Conservation (phyloP, 2,888 invertebrate genomes). For the Tetragnatha montana region DNA sequence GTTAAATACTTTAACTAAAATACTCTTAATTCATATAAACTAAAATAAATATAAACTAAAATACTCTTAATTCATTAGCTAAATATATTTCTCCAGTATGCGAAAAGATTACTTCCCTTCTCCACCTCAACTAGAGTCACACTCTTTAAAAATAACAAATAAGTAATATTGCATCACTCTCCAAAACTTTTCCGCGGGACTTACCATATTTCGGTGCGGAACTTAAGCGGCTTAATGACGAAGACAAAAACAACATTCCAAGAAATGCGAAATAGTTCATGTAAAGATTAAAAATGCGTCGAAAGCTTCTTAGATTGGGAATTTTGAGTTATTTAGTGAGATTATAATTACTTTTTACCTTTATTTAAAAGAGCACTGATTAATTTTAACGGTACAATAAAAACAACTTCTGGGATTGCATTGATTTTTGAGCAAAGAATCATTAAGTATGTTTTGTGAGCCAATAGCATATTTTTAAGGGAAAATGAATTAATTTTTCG, state of each 20-base stretch:
- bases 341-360: slow-evolving; percentile 12
- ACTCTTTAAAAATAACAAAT: background rate
- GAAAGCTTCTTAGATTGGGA: slow-evolving; percentile 28
- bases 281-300: slow-evolving; percentile 31
- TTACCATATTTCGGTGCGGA: background rate
- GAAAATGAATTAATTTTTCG: no score
- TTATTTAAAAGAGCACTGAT: background rate
- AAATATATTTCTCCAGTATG: background rate
- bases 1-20: background rate
- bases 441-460: background rate
- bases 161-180: background rate
- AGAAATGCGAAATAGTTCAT: slow-evolving; percentile 7
- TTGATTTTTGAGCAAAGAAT: background rate
- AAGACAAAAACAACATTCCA: slow-evolving; percentile 3
- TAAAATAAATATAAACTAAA: no score
- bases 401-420: background rate
- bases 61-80: background rate
- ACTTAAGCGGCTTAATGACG: slow-evolving; percentile 43
- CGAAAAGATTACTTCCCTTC: background rate
- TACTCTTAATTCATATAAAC: background rate
- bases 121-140: background rate
- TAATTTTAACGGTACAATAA: background rate
- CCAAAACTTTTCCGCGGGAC: background rate
- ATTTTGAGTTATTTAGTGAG: background rate
- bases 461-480: no score